Base-by-base conservation (phyloP, 2,888 invertebrate genomes). In the Troilus luridus region DNA sequence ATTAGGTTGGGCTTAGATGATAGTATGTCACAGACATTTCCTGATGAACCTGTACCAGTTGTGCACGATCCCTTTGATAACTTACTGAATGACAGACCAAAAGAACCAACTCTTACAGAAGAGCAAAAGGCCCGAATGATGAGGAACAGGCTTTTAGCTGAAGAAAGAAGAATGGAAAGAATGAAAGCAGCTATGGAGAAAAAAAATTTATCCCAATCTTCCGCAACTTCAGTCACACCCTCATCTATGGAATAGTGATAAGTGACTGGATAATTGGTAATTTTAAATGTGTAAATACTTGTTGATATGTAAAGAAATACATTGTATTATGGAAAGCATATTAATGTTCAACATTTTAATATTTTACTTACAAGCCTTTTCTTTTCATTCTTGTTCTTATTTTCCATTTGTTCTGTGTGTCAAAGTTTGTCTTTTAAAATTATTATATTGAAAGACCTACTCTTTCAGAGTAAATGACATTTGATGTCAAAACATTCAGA, bases 91-190 rank as follows among this genome's bases (percentile, higher is more conserved):
- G 62, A 88, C 54, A 85, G 14, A 17, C 81, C 91, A 0, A 85
- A 91, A 17, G 58, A 62, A 54, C 90, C 85, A 11, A 88, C 91
- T 14, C 93, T 96, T 19, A 95, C 95, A 3, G 95, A 96, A 1
- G 97, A 96, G 92, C 96, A 96, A 93, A 95, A 95, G 93, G 96
- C 96, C 90, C 95, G 96, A 93, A 96, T 97, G 94, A 95, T 97
- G 56, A 95, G 95, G 92, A 97, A 97, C 93, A 95, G 96, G 90
- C 95, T 95, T 93, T 92, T 96, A 88, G 97, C 97, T 0, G 95
- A 96, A 94, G 96, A 97, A 93, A 95, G 95, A 92, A 94, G 96
- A 89, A 94, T 95, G n/a, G 96, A 95, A 0, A 95, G 95, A 93
- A 93, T 95, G 17, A 94, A 94, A 93, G 93, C 92, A 9, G 85